phyloP scores from a whole-genome alignment of 2,888 invertebrate genomes.

The Omphaloscelis lunosa region DNA sequence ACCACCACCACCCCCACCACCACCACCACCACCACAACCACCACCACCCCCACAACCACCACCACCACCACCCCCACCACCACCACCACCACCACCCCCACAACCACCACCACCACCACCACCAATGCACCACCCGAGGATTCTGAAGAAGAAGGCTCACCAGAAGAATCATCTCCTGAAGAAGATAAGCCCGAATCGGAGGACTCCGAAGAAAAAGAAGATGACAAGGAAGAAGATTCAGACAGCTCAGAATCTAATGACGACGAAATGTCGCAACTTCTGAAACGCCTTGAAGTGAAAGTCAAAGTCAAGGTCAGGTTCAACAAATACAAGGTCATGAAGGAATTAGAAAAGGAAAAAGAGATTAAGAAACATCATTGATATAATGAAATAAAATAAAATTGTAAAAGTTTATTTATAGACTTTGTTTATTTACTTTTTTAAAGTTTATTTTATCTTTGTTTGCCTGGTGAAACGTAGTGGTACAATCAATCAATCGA shows the following conservation, averaged over 20 bases:
- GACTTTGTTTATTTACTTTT: slow-evolving; percentile 39
- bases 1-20: no score
- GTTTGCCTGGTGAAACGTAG: slow-evolving; percentile 18
- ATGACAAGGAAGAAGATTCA: slow-evolving; percentile 66
- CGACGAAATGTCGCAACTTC: slow-evolving; percentile 76
- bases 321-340: slow-evolving; percentile 77
- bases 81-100: no score
- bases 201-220: slow-evolving; percentile 66
- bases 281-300: slow-evolving; percentile 83
- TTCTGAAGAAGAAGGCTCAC: slow-evolving; percentile 46
- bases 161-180: slow-evolving; percentile 34
- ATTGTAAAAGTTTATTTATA: not conserved
- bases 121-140: slow-evolving; percentile 8
- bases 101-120: no score
- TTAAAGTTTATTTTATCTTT: slow-evolving; percentile 15
- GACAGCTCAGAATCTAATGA: slow-evolving; percentile 70
- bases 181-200: slow-evolving; percentile 33
- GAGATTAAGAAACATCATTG: slow-evolving; percentile 48
- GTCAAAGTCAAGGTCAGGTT: slow-evolving; percentile 84
- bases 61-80: no score
- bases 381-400: not conserved
- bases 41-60: no score
- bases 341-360: slow-evolving; percentile 63
- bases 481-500: not conserved
- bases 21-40: no score